Percentiles rank a stretch among this genome's conserved stretches.
Evolutionary conservation across 2,888 invertebrate genomes (phyloP).

Genomic region (Pyrochroa serraticornis): DNA sequence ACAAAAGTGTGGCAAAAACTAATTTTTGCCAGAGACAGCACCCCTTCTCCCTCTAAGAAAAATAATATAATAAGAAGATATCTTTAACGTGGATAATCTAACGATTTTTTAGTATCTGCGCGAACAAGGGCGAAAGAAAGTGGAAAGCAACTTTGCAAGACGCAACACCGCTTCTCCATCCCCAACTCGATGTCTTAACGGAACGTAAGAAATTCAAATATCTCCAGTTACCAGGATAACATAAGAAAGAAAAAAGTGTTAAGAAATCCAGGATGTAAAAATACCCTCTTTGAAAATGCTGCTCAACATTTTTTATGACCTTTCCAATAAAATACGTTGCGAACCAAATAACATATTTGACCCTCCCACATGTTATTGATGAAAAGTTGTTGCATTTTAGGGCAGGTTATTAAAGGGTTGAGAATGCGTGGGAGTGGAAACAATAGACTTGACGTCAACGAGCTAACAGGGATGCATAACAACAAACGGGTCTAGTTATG

Average conservation of each 20-base stretch:
- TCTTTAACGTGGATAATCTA: background rate
- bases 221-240: slow-evolving; percentile 5
- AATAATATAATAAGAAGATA: too few species aligned
- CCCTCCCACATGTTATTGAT: background rate
- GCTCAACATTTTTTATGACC: background rate
- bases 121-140: too few species aligned
- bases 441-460: slow-evolving; percentile 36
- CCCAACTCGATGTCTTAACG: slow-evolving; percentile 7
- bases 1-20: too few species aligned
- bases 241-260: slow-evolving; percentile 1
- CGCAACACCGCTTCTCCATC: background rate
- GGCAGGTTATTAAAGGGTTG: slow-evolving; percentile 29
- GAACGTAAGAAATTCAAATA: slow-evolving; percentile 13
- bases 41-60: too few species aligned
- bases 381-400: slow-evolving; percentile 29
- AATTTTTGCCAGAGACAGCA: too few species aligned
- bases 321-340: background rate
- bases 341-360: too few species aligned
- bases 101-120: too few species aligned
- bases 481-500: slow-evolving; percentile 6
- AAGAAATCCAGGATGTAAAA: background rate
- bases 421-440: slow-evolving; percentile 40
- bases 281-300: too few species aligned
- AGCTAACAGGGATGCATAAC: slow-evolving; percentile 29
- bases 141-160: too few species aligned